phyloP scores from a whole-genome alignment of 2,113 vertebrate species.

The Oncorhynchus clarkii region DNA sequence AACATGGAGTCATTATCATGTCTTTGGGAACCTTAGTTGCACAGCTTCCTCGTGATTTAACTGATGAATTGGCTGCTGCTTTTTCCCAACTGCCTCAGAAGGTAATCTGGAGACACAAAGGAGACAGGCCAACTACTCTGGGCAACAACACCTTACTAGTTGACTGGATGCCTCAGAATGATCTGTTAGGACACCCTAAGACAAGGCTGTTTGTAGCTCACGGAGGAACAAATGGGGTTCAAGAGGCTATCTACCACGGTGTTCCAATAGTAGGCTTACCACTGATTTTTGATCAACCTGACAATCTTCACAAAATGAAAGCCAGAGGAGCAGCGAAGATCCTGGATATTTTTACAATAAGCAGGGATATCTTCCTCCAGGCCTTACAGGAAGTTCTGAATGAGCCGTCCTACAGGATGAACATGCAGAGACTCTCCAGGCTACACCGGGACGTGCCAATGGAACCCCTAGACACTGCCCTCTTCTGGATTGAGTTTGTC shows the following conservation, averaged over 20 bases:
- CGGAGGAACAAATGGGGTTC: conserved; percentile 68
- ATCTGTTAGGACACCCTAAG: conserved; percentile 68
- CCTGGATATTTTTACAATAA: conserved; percentile 35
- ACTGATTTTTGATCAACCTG: conserved; percentile 63
- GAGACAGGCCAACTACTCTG: conserved; percentile 47
- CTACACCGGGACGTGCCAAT: conserved; percentile 67
- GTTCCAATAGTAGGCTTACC: conserved; percentile 65
- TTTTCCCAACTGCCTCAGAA: conserved; percentile 69
- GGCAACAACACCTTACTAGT: conserved; percentile 69
- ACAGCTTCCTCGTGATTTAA: conserved; percentile 49
- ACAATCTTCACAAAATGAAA: conserved; percentile 65
- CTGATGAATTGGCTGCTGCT: conserved; percentile 53
- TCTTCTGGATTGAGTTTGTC: conserved; percentile 76
- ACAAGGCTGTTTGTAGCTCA: conserved; percentile 66
- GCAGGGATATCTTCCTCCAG: conserved; percentile 49
- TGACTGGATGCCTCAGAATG: conserved; percentile 72
- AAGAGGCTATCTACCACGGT: conserved; percentile 69
- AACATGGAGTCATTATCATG: conserved; percentile 71
- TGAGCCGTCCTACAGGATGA: conserved; percentile 63
- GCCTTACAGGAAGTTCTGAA: conserved; percentile 60
- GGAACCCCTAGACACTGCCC: conserved; percentile 60
- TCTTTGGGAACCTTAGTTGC: conserved; percentile 67
- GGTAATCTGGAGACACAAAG: conserved; percentile 68
- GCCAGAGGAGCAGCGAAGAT: conserved; percentile 58
- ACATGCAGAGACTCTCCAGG: conserved; percentile 70